phyloP scores from a whole-genome alignment of 2,888 invertebrate genomes.

The Malachius bipustulatus region DNA sequence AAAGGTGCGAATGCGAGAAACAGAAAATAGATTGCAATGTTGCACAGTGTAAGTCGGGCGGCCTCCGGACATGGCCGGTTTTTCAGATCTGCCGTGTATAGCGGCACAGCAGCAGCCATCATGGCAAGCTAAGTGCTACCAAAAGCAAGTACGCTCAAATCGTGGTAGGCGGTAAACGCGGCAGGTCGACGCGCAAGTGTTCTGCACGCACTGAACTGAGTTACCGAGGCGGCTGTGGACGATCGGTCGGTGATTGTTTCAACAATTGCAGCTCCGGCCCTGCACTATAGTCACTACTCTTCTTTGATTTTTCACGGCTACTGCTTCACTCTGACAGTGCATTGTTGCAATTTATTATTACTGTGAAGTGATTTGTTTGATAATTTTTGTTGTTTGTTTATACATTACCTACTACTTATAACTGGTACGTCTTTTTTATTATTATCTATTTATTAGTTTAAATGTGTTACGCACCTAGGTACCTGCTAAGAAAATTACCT shows the following conservation, averaged over 20 bases:
- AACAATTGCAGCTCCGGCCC: conserved; percentile 33
- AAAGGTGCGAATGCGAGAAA: conserved; percentile 14
- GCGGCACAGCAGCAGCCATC: conserved; percentile 30
- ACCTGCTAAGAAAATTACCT: no score
- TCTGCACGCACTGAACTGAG: conserved; percentile 32
- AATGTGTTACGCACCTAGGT: no score
- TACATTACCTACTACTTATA: conserved; percentile 14
- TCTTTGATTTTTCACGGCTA: conserved; percentile 20
- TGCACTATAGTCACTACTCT: no score
- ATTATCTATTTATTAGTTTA: conserved; percentile 13
- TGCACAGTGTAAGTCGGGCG: conserved; percentile 29
- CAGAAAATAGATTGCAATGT: conserved; percentile 25
- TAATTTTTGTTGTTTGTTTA: conserved; percentile 9
- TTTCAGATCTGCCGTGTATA: conserved; percentile 26
- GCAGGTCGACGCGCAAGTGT: conserved; percentile 30
- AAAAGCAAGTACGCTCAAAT: conserved; percentile 32
- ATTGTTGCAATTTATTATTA: conserved; percentile 18
- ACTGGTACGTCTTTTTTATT: conserved; percentile 16
- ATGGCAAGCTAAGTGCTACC: conserved; percentile 31
- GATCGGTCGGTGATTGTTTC: conserved; percentile 30
- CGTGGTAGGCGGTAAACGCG: conserved; percentile 37
- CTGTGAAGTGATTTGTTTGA: neutral
- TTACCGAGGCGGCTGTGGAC: conserved; percentile 22
- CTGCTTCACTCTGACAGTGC: no score
- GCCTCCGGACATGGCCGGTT: conserved; percentile 23